phyloP scores from a whole-genome alignment of 2,888 invertebrate genomes.

The Ellobium chinense region DNA sequence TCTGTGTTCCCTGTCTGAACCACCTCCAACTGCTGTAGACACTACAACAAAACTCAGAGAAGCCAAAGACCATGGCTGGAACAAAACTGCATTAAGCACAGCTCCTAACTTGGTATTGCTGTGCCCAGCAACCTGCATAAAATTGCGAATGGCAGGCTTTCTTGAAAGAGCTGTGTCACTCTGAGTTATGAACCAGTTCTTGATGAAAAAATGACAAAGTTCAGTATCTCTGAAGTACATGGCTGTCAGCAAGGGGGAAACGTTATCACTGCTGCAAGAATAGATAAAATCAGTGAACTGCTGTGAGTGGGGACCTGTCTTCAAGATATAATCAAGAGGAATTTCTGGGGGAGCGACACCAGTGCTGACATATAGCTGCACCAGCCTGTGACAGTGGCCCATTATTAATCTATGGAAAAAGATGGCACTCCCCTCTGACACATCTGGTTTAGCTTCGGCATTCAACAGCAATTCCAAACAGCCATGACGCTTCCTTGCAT shows the following conservation, averaged over 20 bases:
- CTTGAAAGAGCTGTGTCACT: not conserved
- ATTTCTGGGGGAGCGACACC: conserved; percentile 17
- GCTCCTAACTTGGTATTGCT: not conserved
- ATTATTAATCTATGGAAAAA: conserved; percentile 20
- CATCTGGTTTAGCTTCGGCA: conserved; percentile 8
- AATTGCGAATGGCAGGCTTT: not conserved
- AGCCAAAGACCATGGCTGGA: conserved; percentile 5
- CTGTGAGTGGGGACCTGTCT: not conserved
- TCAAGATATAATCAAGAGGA: not conserved
- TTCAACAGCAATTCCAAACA: conserved; percentile 12
- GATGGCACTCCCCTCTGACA: not conserved
- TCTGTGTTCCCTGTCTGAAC: not conserved
- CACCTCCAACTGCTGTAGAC: not conserved
- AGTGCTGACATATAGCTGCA: conserved; percentile 10
- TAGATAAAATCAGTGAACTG: no score
- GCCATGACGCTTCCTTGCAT: not conserved
- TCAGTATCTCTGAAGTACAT: conserved; percentile 8
- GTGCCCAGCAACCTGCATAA: not conserved
- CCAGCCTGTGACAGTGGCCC: not conserved
- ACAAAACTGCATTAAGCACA: not conserved
- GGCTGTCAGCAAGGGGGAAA: conserved; percentile 25
- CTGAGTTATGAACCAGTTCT: conserved; percentile 9
- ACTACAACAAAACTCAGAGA: conserved; percentile 25
- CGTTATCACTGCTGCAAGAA: not conserved
- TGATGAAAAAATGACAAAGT: conserved; percentile 16